phyloP scores from a whole-genome alignment of 2,888 invertebrate genomes.

The Drosophila gaucha region DNA sequence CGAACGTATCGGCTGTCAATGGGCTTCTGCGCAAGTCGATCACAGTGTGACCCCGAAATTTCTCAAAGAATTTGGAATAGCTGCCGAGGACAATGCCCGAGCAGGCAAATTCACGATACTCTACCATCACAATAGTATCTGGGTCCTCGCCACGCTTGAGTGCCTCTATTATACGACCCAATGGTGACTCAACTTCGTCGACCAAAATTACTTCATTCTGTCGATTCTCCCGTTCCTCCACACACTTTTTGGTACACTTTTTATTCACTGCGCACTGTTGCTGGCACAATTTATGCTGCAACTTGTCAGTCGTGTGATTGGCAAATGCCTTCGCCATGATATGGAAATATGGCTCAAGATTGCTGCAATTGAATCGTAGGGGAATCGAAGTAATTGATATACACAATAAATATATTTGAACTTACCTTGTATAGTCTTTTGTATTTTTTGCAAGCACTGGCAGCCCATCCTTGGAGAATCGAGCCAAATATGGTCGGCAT shows the following conservation, averaged over 20 bases:
- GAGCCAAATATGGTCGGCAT: constrained; percentile 19
- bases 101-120: constrained; percentile 15
- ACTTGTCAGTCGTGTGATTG: background rate
- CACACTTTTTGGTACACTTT: background rate
- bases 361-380: background rate
- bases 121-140: constrained; percentile 21
- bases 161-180: background rate
- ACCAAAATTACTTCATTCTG: background rate
- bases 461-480: background rate
- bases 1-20: constrained; percentile 8
- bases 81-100: constrained; percentile 7
- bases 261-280: background rate
- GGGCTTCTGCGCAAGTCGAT: constrained; percentile 16
- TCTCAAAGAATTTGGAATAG: constrained; percentile 13
- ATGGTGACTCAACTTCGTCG: fast-evolving
- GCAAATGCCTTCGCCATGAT: background rate
- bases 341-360: background rate
- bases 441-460: background rate
- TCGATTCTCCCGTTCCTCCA: background rate
- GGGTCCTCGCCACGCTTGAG: constrained; percentile 11
- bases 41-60: background rate
- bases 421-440: constrained; percentile 12
- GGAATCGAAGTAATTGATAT: background rate
- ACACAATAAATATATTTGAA: background rate
- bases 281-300: constrained; percentile 13